These are phyloP conservation scores for Caenorhabditis sp. DNA, from an alignment of 2,888 invertebrate species.

Conservation along the genomic window DNA sequence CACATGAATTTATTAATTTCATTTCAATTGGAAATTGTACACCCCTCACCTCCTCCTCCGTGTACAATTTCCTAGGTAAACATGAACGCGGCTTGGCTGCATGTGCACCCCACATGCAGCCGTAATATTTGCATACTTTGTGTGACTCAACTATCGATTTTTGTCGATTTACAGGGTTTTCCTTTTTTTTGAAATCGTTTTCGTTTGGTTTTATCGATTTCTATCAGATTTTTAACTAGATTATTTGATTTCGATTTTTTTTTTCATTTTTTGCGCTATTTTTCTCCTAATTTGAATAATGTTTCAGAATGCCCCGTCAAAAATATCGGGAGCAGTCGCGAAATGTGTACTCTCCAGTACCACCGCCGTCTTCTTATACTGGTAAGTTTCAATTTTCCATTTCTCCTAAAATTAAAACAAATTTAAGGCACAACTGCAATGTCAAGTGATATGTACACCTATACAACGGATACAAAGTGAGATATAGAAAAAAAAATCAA, in stretches of 20 bases:
- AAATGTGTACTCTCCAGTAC: conserved; percentile 49
- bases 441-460: conserved; percentile 62
- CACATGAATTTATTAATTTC: too few relatives aligned
- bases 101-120: conserved; percentile 22
- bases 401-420: too few relatives aligned
- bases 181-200: too few relatives aligned
- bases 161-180: too few relatives aligned
- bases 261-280: not conserved
- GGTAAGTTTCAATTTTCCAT: too few relatives aligned
- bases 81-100: not conserved
- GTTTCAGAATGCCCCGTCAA: conserved; percentile 11
- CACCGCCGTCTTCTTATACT: conserved; percentile 34
- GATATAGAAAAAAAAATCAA: not conserved
- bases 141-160: conserved; percentile 11
- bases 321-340: conserved; percentile 19
- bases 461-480: conserved; percentile 59
- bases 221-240: too few relatives aligned
- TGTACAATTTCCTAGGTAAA: conserved; percentile 11
- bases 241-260: too few relatives aligned
- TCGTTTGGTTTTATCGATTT: too few relatives aligned
- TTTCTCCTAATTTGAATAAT: not conserved
- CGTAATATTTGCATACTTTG: conserved; percentile 34
- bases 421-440: too few relatives aligned
- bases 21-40: too few relatives aligned
- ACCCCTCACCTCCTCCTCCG: too few relatives aligned